Conservation (phyloP, 1,140 invertebrate genomes). For the Helicoverpa armigera region DNA sequence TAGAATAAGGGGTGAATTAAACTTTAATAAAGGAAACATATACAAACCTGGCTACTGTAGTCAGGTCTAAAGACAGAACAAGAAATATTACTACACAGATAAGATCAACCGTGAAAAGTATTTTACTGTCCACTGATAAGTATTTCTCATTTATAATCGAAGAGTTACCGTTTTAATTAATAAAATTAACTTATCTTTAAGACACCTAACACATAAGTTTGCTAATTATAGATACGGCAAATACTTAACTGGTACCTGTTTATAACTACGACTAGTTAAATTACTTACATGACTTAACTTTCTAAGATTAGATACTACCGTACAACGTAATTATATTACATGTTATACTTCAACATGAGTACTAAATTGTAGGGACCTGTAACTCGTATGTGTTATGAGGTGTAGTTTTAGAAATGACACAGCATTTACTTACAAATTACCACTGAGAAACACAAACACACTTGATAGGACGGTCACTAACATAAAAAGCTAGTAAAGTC, state of each 20-base stretch:
- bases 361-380: conserved; percentile 18
- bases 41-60: background rate
- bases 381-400: background rate
- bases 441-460: background rate
- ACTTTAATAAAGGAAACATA: conserved; percentile 12
- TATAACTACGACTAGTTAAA: conserved; percentile 35
- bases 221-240: conserved; percentile 35
- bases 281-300: conserved; percentile 39
- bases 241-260: conserved; percentile 19
- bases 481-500: background rate
- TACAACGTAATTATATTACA: conserved; percentile 39
- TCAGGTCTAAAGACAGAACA: background rate
- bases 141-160: conserved; percentile 17
- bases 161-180: conserved; percentile 35
- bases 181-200: conserved; percentile 40
- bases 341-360: background rate
- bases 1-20: conserved; percentile 28
- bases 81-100: conserved; percentile 6
- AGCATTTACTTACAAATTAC: no score
- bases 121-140: background rate
- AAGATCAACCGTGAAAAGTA: conserved; percentile 11
- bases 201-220: conserved; percentile 36
- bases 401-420: background rate
- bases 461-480: background rate
- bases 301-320: conserved; percentile 38